Evolutionary conservation across 2,113 vertebrate genomes (phyloP).

Genomic region (Odocoileus virginianus): DNA sequence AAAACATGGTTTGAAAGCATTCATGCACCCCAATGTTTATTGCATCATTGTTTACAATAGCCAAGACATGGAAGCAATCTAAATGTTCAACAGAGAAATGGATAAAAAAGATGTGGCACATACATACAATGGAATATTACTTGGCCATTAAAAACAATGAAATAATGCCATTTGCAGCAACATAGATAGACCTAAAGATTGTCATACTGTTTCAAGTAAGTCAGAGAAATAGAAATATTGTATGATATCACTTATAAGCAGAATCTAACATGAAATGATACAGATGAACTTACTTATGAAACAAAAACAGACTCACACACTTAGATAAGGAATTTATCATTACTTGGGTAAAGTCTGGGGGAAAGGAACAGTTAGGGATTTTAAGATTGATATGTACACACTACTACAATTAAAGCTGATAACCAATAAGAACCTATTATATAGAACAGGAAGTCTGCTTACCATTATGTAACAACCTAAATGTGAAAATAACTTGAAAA

Average conservation of each 20-base stretch:
- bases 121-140: neutral
- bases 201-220: neutral
- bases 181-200: neutral
- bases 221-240: neutral
- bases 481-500: neutral
- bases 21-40: neutral
- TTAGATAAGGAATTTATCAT: neutral
- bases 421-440: neutral
- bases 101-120: neutral
- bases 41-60: neutral
- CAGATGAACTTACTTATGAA: neutral
- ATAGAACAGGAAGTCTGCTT: neutral
- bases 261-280: neutral
- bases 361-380: neutral
- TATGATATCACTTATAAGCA: neutral
- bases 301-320: neutral
- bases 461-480: neutral
- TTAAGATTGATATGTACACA: neutral
- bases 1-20: neutral
- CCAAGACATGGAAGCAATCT: neutral
- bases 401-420: neutral
- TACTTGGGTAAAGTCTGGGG: neutral
- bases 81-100: neutral
- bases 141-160: neutral
- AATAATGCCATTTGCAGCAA: neutral